Percentiles rank a stretch among this genome's conserved stretches.
phyloP scores from a whole-genome alignment of 2,113 vertebrate genomes.

The Cyanoliseus patagonus region DNA sequence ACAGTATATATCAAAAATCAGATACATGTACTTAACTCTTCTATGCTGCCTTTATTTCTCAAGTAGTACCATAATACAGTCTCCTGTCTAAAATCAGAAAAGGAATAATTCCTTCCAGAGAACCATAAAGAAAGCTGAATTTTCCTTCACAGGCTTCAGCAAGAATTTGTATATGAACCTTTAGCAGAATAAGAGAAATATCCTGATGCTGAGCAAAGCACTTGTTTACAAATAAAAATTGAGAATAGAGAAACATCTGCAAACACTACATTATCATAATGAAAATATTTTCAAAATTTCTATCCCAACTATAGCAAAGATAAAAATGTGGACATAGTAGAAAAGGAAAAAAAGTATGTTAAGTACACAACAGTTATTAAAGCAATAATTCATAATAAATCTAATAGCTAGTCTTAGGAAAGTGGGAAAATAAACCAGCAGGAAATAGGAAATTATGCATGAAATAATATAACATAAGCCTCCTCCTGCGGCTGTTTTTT shows the following conservation, averaged over 20 bases:
- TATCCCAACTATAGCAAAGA: not conserved
- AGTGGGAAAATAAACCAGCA: conserved; percentile 50
- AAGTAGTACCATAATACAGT: not conserved
- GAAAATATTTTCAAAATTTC: not conserved
- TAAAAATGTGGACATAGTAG: not conserved
- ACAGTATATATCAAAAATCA: not conserved
- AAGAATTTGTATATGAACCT: not conserved
- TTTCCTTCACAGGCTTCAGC: not conserved
- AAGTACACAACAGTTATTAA: conserved; percentile 54
- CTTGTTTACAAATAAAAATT: not conserved
- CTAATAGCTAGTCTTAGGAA: conserved; percentile 40
- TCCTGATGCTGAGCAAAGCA: not conserved
- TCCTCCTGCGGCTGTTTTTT: conserved; percentile 21
- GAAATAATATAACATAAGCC: conserved; percentile 35
- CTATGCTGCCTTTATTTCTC: not conserved
- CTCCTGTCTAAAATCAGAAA: not conserved
- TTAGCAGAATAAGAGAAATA: not conserved
- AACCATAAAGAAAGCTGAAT: not conserved
- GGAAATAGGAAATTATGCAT: conserved; percentile 51
- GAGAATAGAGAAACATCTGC: not conserved
- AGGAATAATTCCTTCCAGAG: not conserved
- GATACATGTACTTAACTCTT: not conserved
- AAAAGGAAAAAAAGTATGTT: not conserved
- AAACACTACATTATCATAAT: not conserved
- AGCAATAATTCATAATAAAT: conserved; percentile 57